Evolutionary conservation across 2,113 vertebrate genomes (phyloP), one percentile per base, ranked within the genome.

Genomic region (Glaucidium brasilianum): DNA sequence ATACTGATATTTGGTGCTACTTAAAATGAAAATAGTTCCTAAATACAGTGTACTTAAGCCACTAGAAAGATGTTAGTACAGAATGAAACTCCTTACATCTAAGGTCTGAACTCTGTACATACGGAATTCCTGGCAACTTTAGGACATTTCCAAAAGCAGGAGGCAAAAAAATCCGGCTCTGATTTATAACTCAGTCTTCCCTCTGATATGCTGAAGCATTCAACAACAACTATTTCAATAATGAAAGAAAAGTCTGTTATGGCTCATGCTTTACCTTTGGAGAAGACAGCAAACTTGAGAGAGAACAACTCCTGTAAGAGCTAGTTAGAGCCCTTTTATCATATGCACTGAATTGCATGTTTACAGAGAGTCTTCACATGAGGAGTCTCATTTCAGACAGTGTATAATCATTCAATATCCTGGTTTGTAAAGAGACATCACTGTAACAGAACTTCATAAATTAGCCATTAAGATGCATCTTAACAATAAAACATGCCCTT

Each of bases 21-120:
- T 81, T 78, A 84, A 92, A 94, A 88, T 55, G 52, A 94, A 87
- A 93, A 90, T 52, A 55, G 11, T 78, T 92, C 75, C 68, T 60
- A 94, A 83, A 80, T 15, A 68, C 16, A 74, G 76, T 45, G 47
- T 83, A 78, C 13, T 68, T 17, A 78, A 89, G 88, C 47, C 92
- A 50, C 55, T 82, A 64, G 30, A 89, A 87, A 74, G 45, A 56
- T 37, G 26, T 50, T 29, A 53, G 32, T 15, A 68, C 9, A 59
- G 41, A n/a, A 53, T 49, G 15, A 50, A 94, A 64, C 50, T 78
- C n/a, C 73, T 50, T 77, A 60, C 21, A 53, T 45, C 18, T 72
- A 72, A 82, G 35, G 35, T 87, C 20, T 80, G 77, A 85, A 90
- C 21, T 56, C 50, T 32, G 37, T 29, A 71, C 14, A 16, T 30